A percentile compares a stretch with the other conserved stretches of the same genome.
These are phyloP conservation scores for Ceyx melanurus DNA, from an alignment of 2,113 vertebrate species.

Conservation along the genomic window DNA sequence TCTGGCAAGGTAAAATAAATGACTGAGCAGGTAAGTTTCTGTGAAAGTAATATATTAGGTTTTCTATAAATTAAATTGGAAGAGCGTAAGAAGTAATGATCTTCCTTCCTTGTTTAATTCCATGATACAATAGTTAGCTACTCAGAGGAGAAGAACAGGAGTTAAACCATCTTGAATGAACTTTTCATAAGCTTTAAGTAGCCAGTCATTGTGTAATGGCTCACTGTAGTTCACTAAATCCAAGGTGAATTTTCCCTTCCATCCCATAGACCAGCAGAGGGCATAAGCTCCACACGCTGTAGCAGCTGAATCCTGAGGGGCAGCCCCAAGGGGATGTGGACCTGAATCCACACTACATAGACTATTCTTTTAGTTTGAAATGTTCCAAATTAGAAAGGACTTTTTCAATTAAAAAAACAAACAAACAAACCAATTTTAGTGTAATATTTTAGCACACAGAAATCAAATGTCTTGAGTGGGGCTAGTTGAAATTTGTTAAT, in stretches of 20 bases:
- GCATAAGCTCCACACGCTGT: neutral
- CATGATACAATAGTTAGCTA: neutral
- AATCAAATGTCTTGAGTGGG: fast-evolving
- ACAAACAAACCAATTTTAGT: neutral
- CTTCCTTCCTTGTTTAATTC: neutral
- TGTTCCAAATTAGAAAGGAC: neutral
- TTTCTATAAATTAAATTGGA: neutral
- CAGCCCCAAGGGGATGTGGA: neutral
- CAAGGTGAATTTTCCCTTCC: neutral
- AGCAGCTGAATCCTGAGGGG: neutral
- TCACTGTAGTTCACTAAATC: fast-evolving
- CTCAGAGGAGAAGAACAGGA: neutral
- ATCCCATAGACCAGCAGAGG: neutral
- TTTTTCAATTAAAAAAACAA: neutral
- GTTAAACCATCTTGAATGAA: neutral
- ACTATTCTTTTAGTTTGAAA: neutral
- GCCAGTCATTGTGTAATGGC: fast-evolving
- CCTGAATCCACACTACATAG: neutral
- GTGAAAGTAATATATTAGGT: neutral
- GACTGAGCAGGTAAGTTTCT: neutral
- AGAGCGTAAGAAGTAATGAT: neutral
- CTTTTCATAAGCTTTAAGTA: neutral
- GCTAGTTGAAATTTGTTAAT: neutral
- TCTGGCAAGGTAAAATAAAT: neutral
- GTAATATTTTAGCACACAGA: neutral